Evolutionary conservation across 2,888 invertebrate genomes (phyloP), one percentile per base, ranked within the genome.

Genomic region (Drosophila hamatofila): DNA sequence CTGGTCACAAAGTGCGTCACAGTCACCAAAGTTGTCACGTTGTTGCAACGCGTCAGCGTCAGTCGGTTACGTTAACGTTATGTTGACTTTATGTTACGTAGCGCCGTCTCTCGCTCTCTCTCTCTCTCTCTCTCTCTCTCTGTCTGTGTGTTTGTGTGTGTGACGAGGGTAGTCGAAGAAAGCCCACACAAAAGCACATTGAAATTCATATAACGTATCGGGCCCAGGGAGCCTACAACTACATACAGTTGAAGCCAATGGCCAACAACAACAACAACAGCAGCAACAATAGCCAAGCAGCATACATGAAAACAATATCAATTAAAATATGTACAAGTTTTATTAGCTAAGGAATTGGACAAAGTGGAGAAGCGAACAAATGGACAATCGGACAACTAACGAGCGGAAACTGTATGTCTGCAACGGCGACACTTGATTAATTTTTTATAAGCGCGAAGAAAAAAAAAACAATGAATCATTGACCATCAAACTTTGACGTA

Each of bases 121-220:
- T n/a, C 18, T 30, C 30, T 3, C 18, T 1, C 7, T 30, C 27
- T 27, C 18, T n/a, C 7, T 18, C 18, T 6, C 30, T 18, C 33
- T 21, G 16, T 14, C 5, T 30, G 6, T 30, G 48, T 30, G 48
- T 48, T 16, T 25, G 27, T 33, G 18, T 35, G 51, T 23, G 11
- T 42, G 59, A 25, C 51, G 59, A 42, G 51, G 30, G 49, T 35
- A 46, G 56, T 78, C 72, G 75, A 86, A 78, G 86, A 90, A 91
- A 89, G 84, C 89, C 83, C 89, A 81, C 88, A 90, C 89, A 91
- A 85, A 88, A 82, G 78, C 81, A 75, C 85, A 78, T 78, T 80
- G 81, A 78, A 81, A 78, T 80, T 72, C 81, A 78, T 59, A 65
- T 54, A 78, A 78, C 81, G 81, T 72, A 60, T 57, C 41, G 61